A percentile compares a stretch with the other conserved stretches of the same genome.
Evolutionary conservation across 2,888 invertebrate genomes (phyloP).

Genomic region (Amiota communis): DNA sequence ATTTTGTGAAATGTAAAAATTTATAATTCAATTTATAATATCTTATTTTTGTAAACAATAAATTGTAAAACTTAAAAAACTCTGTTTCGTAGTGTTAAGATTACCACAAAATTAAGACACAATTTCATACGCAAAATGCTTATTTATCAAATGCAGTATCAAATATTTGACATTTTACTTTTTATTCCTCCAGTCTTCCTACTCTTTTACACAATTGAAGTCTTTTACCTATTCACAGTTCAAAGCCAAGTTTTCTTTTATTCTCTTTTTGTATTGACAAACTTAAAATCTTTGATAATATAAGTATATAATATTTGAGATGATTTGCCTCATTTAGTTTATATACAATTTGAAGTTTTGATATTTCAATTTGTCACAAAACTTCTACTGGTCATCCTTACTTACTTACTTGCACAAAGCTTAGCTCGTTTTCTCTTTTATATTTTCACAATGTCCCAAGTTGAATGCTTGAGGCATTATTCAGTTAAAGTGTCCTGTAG

Average conservation of each 20-base stretch:
- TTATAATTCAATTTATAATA: no score
- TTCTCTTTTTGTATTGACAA: slow-evolving; percentile 24
- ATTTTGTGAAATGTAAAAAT: no score
- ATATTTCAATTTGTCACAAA: slow-evolving; percentile 57
- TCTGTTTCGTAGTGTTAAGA: background rate
- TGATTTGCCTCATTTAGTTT: slow-evolving; percentile 62
- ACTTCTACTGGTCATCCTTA: no score
- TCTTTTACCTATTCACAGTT: no score
- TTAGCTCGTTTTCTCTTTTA: background rate
- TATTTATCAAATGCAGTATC: slow-evolving; percentile 54
- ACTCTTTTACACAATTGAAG: no score
- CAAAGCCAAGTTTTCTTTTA: no score
- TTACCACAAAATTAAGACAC: slow-evolving; percentile 30
- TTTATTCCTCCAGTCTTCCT: background rate
- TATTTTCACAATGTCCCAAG: background rate
- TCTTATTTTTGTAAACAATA: no score
- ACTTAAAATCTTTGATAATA: background rate
- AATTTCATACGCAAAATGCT: slow-evolving; percentile 13
- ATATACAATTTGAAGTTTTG: slow-evolving; percentile 45
- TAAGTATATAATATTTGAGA: background rate
- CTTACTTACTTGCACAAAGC: no score
- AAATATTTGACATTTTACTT: slow-evolving; percentile 6
- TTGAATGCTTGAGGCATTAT: background rate
- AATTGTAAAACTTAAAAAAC: no score
- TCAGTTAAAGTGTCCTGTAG: slow-evolving; percentile 6